Evolutionary conservation across 2,888 invertebrate genomes (phyloP), one percentile per base, ranked within the genome.

Genomic region (Drosophila longiperda): DNA sequence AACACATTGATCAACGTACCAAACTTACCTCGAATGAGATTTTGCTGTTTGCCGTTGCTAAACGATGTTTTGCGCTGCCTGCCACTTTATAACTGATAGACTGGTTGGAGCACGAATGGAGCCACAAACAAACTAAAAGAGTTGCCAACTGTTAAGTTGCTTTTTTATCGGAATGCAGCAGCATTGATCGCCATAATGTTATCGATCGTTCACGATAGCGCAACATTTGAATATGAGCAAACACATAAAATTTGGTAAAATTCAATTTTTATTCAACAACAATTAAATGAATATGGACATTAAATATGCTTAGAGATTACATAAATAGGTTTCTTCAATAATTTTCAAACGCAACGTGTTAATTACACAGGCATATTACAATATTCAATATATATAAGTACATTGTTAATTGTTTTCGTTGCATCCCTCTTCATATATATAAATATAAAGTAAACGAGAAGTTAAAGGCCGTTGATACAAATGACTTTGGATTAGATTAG

Each of bases 381-480:
- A 87, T 89, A 74, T 45, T 23, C 45, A 45, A 45, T 76, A 40
- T 87, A 82, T 84, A 75, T 89, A 89, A 85, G 89, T 87, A 85
- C 87, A 87, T 68, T 76, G 73, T 65, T 85, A 87, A 88, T 87
- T 87, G 83, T 90, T 88, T 87, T 87, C 90, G 87, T 87, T 87
- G 87, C 89, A 83, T 83, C 69, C 58, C 52, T 71, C 65, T 53
- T 88, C 74, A 72, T 71, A 63, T 71, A 70, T 72, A 72, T 73
- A 71, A 57, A 80, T 84, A 76, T 82, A 89, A 85, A 87, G 87
- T 85, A 87, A 85, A 82, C 73, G 85, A 87, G 89, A 87, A 89
- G 87, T 85, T 82, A 89, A 82, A 85, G 85, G 85, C 85, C 89
- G 87, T 85, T 69, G 87, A 89, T 89, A 85, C 80, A 87, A 85